Evolutionary conservation across 2,113 vertebrate genomes (phyloP).

Genomic region (rabbit (Oryctolagus cuniculus)): DNA sequence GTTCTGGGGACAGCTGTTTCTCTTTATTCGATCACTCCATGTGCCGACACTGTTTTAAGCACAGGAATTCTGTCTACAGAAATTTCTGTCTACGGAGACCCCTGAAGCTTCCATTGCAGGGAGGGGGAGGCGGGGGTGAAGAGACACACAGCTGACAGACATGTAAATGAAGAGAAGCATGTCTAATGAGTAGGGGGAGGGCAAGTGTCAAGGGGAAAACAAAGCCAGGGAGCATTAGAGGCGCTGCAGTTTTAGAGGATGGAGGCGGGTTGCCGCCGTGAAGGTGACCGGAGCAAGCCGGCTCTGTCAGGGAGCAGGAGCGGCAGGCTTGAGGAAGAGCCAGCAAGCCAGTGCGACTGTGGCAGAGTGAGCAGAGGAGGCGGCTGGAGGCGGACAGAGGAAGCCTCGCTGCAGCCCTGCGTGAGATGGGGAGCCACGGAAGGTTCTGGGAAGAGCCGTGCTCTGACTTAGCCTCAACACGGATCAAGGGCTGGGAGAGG

Average conservation of each 20-base stretch:
- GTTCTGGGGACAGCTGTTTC: slow-evolving; percentile 18
- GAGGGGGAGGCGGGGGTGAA: no score
- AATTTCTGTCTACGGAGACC: not conserved
- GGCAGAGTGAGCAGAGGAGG: not conserved
- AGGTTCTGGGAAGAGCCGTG: slow-evolving; percentile 16
- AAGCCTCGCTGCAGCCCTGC: not conserved
- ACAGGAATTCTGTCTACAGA: not conserved
- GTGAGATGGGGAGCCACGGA: not conserved
- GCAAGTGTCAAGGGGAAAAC: not conserved
- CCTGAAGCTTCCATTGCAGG: not conserved
- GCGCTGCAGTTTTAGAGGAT: not conserved
- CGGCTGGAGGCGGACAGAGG: not conserved
- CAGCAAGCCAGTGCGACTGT: not conserved
- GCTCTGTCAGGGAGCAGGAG: no score
- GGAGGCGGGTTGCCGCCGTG: not conserved
- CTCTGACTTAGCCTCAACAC: not conserved
- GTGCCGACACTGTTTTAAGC: not conserved
- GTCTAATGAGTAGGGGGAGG: not conserved
- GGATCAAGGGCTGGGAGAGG: not conserved
- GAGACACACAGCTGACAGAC: not conserved
- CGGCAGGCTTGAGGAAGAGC: not conserved
- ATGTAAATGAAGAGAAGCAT: not conserved
- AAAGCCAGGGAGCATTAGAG: not conserved
- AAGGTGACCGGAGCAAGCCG: not conserved
- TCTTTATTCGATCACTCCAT: not conserved